These are phyloP conservation scores for Lagocephalus sceleratus DNA, from an alignment of 2,797 vertebrate genomes.

Conservation along the genomic window DNA sequence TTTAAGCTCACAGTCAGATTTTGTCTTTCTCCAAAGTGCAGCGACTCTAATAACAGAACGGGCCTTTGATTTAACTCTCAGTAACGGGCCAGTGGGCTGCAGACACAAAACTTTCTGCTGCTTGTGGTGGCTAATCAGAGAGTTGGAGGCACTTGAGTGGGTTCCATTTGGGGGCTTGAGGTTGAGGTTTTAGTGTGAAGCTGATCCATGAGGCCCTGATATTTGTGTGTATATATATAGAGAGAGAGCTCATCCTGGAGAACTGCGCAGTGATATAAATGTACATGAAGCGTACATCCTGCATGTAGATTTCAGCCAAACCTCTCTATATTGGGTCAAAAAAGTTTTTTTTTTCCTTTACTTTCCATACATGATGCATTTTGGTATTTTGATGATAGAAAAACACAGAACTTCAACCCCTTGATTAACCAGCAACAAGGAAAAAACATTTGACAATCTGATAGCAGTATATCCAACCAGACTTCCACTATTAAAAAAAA, in stretches of 20 bases:
- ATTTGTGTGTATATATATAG: too few relatives aligned
- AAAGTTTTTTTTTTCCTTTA: constrained; percentile 17
- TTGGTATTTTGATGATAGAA: constrained; percentile 26
- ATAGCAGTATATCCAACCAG: constrained; percentile 29
- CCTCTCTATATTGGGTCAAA: constrained; percentile 30
- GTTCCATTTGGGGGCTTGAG: constrained; percentile 32
- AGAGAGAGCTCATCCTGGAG: background rate
- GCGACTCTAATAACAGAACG: constrained; percentile 76
- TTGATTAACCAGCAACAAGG: constrained; percentile 25
- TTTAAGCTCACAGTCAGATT: constrained; percentile 77
- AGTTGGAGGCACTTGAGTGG: constrained; percentile 59
- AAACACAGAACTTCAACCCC: constrained; percentile 23
- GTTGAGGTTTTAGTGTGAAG: constrained; percentile 28
- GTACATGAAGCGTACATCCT: too few relatives aligned
- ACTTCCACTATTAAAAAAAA: constrained; percentile 14
- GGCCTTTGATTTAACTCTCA: constrained; percentile 71
- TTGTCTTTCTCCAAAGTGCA: constrained; percentile 74
- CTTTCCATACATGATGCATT: constrained; percentile 33
- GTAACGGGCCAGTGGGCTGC: constrained; percentile 58
- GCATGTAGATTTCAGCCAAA: constrained; percentile 10
- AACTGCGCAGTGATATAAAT: constrained; percentile 2
- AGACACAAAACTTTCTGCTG: constrained; percentile 65
- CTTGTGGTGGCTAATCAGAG: constrained; percentile 72
- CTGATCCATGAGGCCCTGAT: constrained; percentile 14
- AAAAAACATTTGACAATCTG: constrained; percentile 23